Base-by-base conservation (phyloP, 2,797 vertebrate species). In the Leuciscus waleckii region DNA sequence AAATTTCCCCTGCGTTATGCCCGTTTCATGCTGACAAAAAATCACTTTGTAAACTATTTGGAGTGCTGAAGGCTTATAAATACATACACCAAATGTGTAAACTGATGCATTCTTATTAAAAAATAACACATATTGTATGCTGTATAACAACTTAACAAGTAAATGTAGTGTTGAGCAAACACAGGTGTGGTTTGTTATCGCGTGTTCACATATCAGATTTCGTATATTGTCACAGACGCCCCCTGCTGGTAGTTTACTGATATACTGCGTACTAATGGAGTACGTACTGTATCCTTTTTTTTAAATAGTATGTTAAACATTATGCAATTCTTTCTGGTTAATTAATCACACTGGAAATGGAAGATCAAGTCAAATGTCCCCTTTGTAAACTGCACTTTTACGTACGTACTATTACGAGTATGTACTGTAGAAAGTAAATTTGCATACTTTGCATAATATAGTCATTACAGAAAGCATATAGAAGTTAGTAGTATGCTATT, bases 41-140 rank as follows among this genome's bases (percentile, higher is more conserved):
- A 65, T 37, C 26, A 29, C 56, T 83, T 75, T 74, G 80, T 82
- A 74, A 73, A 73, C 39, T 73, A 43, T 46, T 46, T 65, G 13
- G 78, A 68, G 63, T 80, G 43, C 37, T 68, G 9, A 23, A 32
- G 49, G 8, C 11, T 5, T 41, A 51, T 23, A 79, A 26, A 63
- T 14, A 51, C 23, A 75, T 39, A 46, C 49, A 13, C 5, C 4
- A 49, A 49, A 23, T 35, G 32, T 21, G 32, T 54, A 67, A 75
- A 67, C 71, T 39, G 1, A 19, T 14, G 10, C 35, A 41, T 76
- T 67, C 16, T 51, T n/a, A 39, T n/a, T 3, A 7, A 75, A 21
- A 26, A 21, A 67, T 10, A 51, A 13, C 35, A 23, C 1, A 4
- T 2, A 13, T 39, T 54, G 6, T 51, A 4, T 8, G 17, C 19